Conservation (phyloP, 2,888 invertebrate species). For the Sarcophaga variegata region DNA sequence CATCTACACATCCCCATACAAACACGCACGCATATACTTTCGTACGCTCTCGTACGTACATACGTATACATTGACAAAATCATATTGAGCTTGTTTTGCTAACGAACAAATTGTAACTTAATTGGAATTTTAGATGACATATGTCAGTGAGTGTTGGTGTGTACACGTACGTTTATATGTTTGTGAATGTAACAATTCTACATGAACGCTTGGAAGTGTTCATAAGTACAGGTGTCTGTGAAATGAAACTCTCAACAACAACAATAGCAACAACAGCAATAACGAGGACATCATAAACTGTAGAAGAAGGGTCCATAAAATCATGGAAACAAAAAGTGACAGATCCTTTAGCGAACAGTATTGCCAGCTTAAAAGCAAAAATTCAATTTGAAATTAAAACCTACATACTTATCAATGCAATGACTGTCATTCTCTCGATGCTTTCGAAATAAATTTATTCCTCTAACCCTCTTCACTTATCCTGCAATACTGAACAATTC, state of each 20-base stretch:
- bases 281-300: background rate
- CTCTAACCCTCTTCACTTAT: no score
- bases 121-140: slow-evolving; percentile 63
- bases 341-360: slow-evolving; percentile 4
- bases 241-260: slow-evolving; percentile 43
- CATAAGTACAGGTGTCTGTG: slow-evolving; percentile 51
- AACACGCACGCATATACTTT: background rate
- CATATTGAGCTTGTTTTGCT: slow-evolving; percentile 33
- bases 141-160: slow-evolving; percentile 14
- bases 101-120: slow-evolving; percentile 60
- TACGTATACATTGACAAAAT: background rate
- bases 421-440: no score
- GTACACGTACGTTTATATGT: background rate
- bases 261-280: slow-evolving; percentile 24
- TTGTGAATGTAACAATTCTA: slow-evolving; percentile 44
- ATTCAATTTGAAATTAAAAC: background rate
- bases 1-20: background rate
- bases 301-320: background rate
- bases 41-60: background rate
- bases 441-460: no score
- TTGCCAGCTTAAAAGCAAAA: slow-evolving; percentile 15
- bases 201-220: slow-evolving; percentile 47
- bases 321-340: background rate
- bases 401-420: no score
- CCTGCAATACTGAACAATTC: no score